Base-by-base conservation (phyloP, 2,888 invertebrate genomes). In the Ennomos erosarius region DNA sequence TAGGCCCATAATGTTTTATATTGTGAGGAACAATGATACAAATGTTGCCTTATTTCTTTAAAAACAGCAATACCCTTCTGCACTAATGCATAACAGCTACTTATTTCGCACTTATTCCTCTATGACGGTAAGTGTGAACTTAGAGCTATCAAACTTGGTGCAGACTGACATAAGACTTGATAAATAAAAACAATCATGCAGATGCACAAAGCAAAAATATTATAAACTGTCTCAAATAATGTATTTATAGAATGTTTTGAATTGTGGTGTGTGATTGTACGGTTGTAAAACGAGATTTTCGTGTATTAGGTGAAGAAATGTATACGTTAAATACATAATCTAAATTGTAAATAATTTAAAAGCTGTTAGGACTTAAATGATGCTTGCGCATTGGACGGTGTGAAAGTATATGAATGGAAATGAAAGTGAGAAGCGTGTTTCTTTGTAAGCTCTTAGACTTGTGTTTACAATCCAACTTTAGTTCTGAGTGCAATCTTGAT, bases 241-340 rank as follows among this genome's bases (percentile, higher is more conserved):
- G 37, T 44, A 45, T 40, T 54, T 44, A 46, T 49, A 44, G n/a
- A 13, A 55, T 40, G 35, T 34, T 44, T 0, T 35, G 42, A 46
- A 48, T 58, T 49, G 51, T 59, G 59, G 37, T 38, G 67, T 50
- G 68, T 68, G 63, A 67, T 66, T 68, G 58, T 56, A 68, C 64
- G 70, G 69, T 70, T 71, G 62, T 71, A 62, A 64, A 57, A 64
- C 13, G 58, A 63, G 59, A 71, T 71, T 62, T 56, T 62, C 54
- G 50, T 59, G 62, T 52, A 59, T 52, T 69, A 69, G 65, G 58
- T 45, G 64, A 64, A 70, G 67, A 59, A 73, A 73, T 75, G 72
- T 88, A 87, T 87, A 88, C 85, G 87, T 79, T 75, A 73, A 70
- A 79, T 54, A 71, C 69, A 78, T 75, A 73, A 73, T 75, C 62